phyloP scores from a whole-genome alignment of 2,888 invertebrate species.

The Trichacis sp. region DNA sequence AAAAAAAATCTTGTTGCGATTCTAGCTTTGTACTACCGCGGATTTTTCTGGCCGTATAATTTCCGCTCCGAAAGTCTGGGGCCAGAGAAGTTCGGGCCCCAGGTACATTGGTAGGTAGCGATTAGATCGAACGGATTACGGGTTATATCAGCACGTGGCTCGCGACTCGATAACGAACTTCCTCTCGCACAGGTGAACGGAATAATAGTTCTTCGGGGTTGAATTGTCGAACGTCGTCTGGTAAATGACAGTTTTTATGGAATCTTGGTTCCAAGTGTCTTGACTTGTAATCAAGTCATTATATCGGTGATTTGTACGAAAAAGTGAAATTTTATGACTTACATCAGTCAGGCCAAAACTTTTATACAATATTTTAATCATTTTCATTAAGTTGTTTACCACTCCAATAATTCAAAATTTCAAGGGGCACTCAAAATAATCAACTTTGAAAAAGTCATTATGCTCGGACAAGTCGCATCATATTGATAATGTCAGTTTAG shows the following conservation, averaged over 20 bases:
- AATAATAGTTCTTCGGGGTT: slow-evolving; percentile 27
- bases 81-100: slow-evolving; percentile 22
- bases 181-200: slow-evolving; percentile 33
- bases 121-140: slow-evolving; percentile 42
- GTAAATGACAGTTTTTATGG: slow-evolving; percentile 26
- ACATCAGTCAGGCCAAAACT: too few species aligned
- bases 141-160: slow-evolving; percentile 35
- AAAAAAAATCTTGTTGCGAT: slow-evolving; percentile 12
- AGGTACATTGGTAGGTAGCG: slow-evolving; percentile 35
- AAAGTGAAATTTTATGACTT: too few species aligned
- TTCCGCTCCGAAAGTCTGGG: slow-evolving; percentile 38
- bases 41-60: slow-evolving; percentile 37
- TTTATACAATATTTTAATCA: too few species aligned
- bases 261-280: neutral
- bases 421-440: too few species aligned
- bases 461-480: too few species aligned
- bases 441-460: too few species aligned
- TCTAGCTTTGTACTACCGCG: slow-evolving; percentile 14
- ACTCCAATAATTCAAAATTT: too few species aligned
- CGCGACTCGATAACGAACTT: slow-evolving; percentile 37
- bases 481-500: too few species aligned
- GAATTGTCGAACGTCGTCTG: slow-evolving; percentile 30
- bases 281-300: too few species aligned
- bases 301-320: too few species aligned
- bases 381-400: too few species aligned